These are phyloP conservation scores for Myotis pilosus DNA, from an alignment of 2,797 vertebrate species.

Conservation along the genomic window DNA sequence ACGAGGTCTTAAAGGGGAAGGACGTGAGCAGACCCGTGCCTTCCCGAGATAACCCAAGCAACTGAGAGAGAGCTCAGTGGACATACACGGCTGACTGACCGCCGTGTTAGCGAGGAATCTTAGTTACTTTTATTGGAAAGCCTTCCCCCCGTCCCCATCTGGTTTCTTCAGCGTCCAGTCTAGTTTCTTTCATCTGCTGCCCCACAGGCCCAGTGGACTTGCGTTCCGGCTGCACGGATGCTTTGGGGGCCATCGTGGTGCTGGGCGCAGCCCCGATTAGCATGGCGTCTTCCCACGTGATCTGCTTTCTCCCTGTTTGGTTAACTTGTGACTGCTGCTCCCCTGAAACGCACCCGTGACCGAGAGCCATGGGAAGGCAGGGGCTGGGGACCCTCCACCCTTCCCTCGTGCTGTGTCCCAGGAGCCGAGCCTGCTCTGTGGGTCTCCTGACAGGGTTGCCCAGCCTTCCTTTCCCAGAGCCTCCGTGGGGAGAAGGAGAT, in stretches of 20 bases:
- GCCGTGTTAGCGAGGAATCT: neutral
- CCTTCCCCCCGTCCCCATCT: neutral
- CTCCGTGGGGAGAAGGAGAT: neutral
- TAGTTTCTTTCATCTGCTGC: slow-evolving; percentile 12
- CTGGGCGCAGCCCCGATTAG: neutral
- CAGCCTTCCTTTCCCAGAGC: neutral
- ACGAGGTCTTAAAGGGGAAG: neutral
- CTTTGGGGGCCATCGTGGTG: neutral
- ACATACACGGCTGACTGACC: neutral
- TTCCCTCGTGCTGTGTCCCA: neutral
- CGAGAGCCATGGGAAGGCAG: neutral
- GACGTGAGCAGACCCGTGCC: neutral
- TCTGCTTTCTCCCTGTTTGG: neutral
- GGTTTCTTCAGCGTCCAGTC: slow-evolving; percentile 20
- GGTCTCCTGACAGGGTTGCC: neutral
- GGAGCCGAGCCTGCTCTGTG: neutral
- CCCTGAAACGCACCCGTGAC: neutral
- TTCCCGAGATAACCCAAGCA: neutral
- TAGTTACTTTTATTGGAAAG: slow-evolving; percentile 6
- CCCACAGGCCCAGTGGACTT: neutral
- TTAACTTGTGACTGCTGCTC: neutral
- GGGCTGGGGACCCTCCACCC: neutral
- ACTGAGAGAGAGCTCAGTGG: neutral
- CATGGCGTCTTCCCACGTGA: neutral
- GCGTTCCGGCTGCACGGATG: neutral